Evolutionary conservation across 2,113 vertebrate genomes (phyloP), one percentile per base, ranked within the genome.

Genomic region (Melospiza melodia): DNA sequence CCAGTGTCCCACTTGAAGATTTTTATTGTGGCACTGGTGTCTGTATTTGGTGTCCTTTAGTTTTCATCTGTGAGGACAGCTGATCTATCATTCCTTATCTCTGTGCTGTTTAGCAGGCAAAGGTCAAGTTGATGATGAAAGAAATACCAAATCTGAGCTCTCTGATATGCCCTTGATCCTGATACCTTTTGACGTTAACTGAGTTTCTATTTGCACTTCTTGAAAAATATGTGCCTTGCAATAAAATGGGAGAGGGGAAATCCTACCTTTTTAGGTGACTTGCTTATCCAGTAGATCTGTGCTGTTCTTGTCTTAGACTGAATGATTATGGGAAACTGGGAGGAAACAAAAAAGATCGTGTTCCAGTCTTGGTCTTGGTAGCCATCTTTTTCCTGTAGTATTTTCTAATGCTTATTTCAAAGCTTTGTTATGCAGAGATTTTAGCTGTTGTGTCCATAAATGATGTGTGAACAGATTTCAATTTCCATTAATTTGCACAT

Each of bases 31-130:
- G 13, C 24, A 25, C 51, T 27, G 8, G 46, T 57, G 41, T 33
- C 55, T 78, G 46, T 84, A 35, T 90, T 84, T 74, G 2, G 61
- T 52, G 28, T 44, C 51, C 41, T 81, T 66, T 30, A 19, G 31
- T 54, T 52, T 76, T 80, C 28, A 43, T 57, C 44, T 61, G 41
- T 69, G 67, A 76, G 76, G 35, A 77, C 20, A 69, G 51, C 35
- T 94, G 37, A 89, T 46, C 33, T 77, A 12, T 80, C 33, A 30
- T 87, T 89, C 63, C 49, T 68, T 61, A 30, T 48, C 41, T 81
- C n/a, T 48, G 18, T 80, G 55, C 84, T 31, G 37, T 81, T 94
- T 49, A 78, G 61, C 65, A 84, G 51, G 51, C 67, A 74, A 95
- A 94, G 61, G 59, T 81, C 77, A 87, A 77, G 24, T 33, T 54